A percentile compares a stretch with the other conserved stretches of the same genome.
phyloP scores from a whole-genome alignment of 2,888 invertebrate species.

The Nudaria mundana region DNA sequence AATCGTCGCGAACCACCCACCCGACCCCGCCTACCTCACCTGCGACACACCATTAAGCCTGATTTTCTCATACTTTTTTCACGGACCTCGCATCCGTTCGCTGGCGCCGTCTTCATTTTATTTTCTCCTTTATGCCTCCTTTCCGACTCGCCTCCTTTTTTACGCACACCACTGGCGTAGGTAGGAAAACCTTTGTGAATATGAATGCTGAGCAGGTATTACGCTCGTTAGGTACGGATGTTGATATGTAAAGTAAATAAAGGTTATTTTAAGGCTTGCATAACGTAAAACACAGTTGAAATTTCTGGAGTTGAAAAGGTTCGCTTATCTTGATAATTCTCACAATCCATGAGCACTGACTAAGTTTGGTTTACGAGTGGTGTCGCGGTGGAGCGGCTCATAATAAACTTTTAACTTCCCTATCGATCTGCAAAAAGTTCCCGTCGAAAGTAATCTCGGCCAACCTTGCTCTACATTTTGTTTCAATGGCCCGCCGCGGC shows the following conservation, averaged over 20 bases:
- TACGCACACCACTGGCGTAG: constrained; percentile 73
- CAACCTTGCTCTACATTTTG: constrained; percentile 80
- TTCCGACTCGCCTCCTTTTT: constrained; percentile 76
- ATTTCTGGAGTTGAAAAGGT: too few species aligned
- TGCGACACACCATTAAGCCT: constrained; percentile 78
- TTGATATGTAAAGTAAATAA: constrained; percentile 79
- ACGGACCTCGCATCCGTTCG: constrained; percentile 77
- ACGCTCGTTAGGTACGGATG: constrained; percentile 74
- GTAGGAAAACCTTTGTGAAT: constrained; percentile 80
- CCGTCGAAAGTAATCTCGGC: constrained; percentile 72
- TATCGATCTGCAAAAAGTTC: constrained; percentile 77
- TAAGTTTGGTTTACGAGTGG: constrained; percentile 55
- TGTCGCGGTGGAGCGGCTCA: constrained; percentile 50
- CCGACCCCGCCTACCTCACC: constrained; percentile 77
- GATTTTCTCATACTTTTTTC: constrained; percentile 77
- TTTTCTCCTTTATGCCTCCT: constrained; percentile 80
- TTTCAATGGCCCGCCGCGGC: constrained; percentile 64
- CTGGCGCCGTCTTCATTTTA: constrained; percentile 80
- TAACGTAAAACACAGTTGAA: constrained; percentile 23
- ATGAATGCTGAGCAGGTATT: constrained; percentile 78
- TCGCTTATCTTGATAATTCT: too few species aligned
- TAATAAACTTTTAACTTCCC: constrained; percentile 73
- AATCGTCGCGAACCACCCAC: constrained; percentile 73
- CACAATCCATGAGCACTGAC: constrained; percentile 24
- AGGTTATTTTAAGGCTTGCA: constrained; percentile 45